Evolutionary conservation across 2,113 vertebrate species (phyloP).

Genomic region (Mormyrus iriodes): DNA sequence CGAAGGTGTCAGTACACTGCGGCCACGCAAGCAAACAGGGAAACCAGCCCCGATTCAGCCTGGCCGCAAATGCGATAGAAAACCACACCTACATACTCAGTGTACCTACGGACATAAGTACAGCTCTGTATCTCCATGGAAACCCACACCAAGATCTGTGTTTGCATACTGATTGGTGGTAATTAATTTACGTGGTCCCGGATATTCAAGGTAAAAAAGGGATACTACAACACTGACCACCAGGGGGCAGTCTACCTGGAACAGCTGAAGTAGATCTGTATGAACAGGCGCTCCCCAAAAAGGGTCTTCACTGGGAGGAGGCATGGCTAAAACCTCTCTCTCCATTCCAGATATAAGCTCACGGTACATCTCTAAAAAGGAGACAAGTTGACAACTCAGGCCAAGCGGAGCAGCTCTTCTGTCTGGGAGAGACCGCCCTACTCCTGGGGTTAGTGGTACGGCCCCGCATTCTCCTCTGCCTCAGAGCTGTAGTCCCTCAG

Average conservation of each 20-base stretch:
- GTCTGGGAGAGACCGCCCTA: slow-evolving; percentile 12
- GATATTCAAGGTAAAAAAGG: slow-evolving; percentile 23
- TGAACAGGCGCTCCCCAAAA: background rate
- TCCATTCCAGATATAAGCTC: slow-evolving; percentile 17
- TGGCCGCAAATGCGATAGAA: slow-evolving; percentile 38
- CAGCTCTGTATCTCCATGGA: slow-evolving; percentile 14
- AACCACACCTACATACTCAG: background rate
- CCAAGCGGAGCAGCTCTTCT: slow-evolving; percentile 15
- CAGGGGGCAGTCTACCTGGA: slow-evolving; percentile 7
- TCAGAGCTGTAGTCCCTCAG: slow-evolving; percentile 80
- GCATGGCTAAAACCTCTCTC: slow-evolving; percentile 9
- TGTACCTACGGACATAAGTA: slow-evolving; percentile 14
- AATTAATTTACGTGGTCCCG: slow-evolving; percentile 36
- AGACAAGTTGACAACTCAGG: background rate
- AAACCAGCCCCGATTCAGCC: slow-evolving; percentile 45
- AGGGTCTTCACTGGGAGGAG: slow-evolving; percentile 18
- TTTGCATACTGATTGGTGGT: slow-evolving; percentile 29
- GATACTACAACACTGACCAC: slow-evolving; percentile 26
- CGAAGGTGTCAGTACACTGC: slow-evolving; percentile 22
- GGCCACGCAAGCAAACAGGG: slow-evolving; percentile 37
- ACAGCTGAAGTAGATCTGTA: background rate
- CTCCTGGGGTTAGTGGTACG: slow-evolving; percentile 68
- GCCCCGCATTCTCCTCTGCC: slow-evolving; percentile 78
- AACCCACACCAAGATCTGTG: slow-evolving; percentile 19
- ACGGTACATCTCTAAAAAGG: slow-evolving; percentile 29